phyloP scores from a whole-genome alignment of 2,113 vertebrate genomes.

The Labeo rohita region DNA sequence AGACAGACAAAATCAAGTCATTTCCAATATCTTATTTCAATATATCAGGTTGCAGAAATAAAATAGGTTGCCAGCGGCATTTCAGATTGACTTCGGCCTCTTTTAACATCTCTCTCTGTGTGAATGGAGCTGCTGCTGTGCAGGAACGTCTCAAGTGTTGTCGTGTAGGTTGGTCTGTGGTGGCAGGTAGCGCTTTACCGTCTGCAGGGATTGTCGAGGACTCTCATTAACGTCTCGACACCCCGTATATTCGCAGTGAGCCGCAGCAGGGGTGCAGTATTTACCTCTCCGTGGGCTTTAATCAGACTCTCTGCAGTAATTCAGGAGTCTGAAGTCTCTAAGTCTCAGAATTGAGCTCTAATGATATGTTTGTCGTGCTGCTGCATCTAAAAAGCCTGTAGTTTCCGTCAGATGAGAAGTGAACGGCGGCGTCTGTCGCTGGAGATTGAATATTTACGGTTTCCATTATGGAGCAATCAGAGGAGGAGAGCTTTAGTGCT shows the following conservation, averaged over 20 bases:
- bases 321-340: neutral
- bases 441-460: neutral
- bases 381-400: constrained; percentile 5
- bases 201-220: neutral
- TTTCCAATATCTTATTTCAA: neutral
- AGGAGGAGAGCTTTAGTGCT: neutral
- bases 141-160: neutral
- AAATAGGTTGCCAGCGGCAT: neutral
- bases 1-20: neutral
- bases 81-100: neutral
- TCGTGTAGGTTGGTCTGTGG: neutral
- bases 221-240: constrained; percentile 30
- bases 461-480: neutral
- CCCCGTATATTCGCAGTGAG: neutral
- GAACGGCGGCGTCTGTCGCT: neutral
- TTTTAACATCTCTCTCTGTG: neutral
- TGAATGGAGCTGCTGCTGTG: neutral
- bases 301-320: neutral
- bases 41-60: neutral
- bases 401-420: neutral
- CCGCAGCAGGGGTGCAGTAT: neutral
- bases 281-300: constrained; percentile 30
- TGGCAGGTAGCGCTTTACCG: neutral
- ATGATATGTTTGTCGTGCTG: constrained; percentile 15
- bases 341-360: constrained; percentile 19